These are phyloP conservation scores for Teleogryllus oceanicus DNA, from an alignment of 2,888 invertebrate genomes.

Conservation along the genomic window DNA sequence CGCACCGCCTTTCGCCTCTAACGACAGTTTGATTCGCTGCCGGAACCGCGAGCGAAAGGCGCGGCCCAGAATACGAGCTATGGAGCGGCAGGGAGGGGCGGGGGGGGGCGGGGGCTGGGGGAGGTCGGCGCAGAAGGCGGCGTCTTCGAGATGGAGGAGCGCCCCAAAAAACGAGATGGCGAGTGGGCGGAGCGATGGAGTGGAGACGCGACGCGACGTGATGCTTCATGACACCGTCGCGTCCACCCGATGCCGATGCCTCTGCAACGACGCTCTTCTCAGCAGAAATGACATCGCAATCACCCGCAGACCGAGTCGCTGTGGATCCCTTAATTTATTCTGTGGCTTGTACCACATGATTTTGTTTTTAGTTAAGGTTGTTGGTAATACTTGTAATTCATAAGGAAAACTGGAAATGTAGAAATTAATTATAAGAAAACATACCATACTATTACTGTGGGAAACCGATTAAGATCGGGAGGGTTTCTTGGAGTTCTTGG, in stretches of 20 bases:
- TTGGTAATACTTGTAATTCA: too few species aligned
- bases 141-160: not conserved
- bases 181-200: not conserved
- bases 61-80: not conserved
- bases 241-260: not conserved
- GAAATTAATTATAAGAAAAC: too few species aligned
- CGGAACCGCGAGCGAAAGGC: not conserved
- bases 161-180: too few species aligned
- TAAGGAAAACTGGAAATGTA: too few species aligned
- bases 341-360: too few species aligned
- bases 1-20: not conserved
- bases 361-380: too few species aligned
- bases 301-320: too few species aligned
- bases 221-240: not conserved
- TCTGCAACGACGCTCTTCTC: not conserved
- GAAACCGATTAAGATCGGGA: too few species aligned
- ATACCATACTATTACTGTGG: too few species aligned
- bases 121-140: not conserved
- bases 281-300: too few species aligned
- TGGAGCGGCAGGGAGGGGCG: not conserved
- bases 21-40: slow-evolving; percentile 7
- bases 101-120: not conserved
- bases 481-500: too few species aligned
- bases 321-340: too few species aligned
- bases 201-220: not conserved